Base-by-base conservation (phyloP, 2,113 vertebrate species). In the Hypanus sabinus region DNA sequence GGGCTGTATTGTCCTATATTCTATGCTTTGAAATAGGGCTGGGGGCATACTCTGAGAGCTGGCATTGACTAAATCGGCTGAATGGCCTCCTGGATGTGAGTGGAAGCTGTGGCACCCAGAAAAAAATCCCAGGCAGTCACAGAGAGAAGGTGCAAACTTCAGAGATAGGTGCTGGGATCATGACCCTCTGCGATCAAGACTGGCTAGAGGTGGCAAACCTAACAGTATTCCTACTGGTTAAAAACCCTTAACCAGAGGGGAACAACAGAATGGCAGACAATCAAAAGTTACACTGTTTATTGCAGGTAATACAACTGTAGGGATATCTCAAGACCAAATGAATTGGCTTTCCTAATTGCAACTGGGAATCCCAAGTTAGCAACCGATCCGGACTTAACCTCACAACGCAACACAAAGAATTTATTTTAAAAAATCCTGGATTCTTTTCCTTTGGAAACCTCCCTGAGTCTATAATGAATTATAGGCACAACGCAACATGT, bases 401-500 rank as follows among this genome's bases (percentile, higher is more conserved):
- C 71, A 30, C 9, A 14, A 24, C 46, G 90, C 90, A 92, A 92
- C 30, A 38, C 36, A 10, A 55, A 75, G 68, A 93, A 33, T 93
- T 73, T 93, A 46, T 55, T 18, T 93, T 73, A 46, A 46, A 30
- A 90, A 55, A 75, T 93, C 70, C 91, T 73, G 91, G 91, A 93
- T 93, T 38, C 70, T 55, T 46, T 46, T 93, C 91, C 11, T 73
- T 73, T 93, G 91, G 95, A 94, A 95, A 95, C 95, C 94, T 96
- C 96, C 97, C 96, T 96, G 97, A 97, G 96, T 96, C 96, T 95
- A 95, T n/a, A 76, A 87, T 94, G 36, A 70, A 94, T 46, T 93
- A 73, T 73, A 93, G 91, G 68, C 91, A 90, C 60, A 27, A 14
- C 33, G 60, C 85, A 73, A 93, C 20, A 55, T 73, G 70, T 75